Evolutionary conservation across 1,140 invertebrate species (phyloP).

Genomic region (Hylyphantes graminicola): DNA sequence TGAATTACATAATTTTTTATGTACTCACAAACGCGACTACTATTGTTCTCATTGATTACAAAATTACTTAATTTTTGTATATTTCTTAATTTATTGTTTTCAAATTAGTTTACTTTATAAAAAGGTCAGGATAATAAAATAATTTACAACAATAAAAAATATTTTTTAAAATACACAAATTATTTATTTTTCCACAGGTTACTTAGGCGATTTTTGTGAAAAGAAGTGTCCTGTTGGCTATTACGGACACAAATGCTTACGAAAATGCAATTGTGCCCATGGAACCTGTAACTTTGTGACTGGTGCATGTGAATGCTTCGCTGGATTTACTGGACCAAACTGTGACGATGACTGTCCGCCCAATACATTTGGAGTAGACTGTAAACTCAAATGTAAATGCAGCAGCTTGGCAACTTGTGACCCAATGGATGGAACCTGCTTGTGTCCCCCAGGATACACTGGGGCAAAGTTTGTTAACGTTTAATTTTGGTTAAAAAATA

Average conservation of each 20-base stretch:
- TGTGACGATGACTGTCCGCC: slow-evolving; percentile 13
- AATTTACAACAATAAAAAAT: background rate
- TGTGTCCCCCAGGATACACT: slow-evolving; percentile 59
- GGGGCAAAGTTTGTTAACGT: slow-evolving; percentile 55
- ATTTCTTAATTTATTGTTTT: background rate
- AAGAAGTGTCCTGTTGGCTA: slow-evolving; percentile 75
- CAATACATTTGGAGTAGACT: slow-evolving; percentile 57
- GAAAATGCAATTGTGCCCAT: slow-evolving; percentile 81
- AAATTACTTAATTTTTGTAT: too few relatives aligned
- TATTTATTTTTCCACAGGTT: slow-evolving; percentile 64
- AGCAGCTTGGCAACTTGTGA: slow-evolving; percentile 57
- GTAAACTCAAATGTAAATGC: slow-evolving; percentile 56
- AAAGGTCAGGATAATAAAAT: background rate
- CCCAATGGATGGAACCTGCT: slow-evolving; percentile 54
- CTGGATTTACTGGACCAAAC: slow-evolving; percentile 77
- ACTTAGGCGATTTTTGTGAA: slow-evolving; percentile 77
- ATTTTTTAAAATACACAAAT: background rate
- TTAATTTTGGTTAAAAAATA: slow-evolving; percentile 3
- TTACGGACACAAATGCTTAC: slow-evolving; percentile 83
- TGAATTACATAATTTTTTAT: too few relatives aligned
- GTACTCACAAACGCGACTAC: too few relatives aligned
- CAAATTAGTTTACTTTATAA: background rate
- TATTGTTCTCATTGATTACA: too few relatives aligned
- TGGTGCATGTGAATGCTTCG: slow-evolving; percentile 81
- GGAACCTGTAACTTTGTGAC: slow-evolving; percentile 85